These are phyloP conservation scores for Polietes domitor DNA, from an alignment of 2,888 invertebrate species.

Conservation along the genomic window DNA sequence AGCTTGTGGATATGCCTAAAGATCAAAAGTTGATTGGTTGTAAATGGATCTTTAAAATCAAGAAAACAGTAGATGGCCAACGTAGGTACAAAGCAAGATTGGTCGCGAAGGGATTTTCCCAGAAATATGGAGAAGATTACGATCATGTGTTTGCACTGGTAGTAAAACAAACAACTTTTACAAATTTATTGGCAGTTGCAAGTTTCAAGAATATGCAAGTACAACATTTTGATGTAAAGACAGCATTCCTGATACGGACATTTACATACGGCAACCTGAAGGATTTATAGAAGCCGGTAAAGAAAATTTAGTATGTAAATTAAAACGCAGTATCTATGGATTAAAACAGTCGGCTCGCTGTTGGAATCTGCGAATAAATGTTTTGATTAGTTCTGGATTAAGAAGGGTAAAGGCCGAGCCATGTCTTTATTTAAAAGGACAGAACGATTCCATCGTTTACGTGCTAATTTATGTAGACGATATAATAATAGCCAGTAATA, in stretches of 20 bases:
- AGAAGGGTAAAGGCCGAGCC: conserved; percentile 43
- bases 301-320: no score
- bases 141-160: conserved; percentile 38
- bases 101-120: conserved; percentile 52
- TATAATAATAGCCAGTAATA: no score
- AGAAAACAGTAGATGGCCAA: conserved; percentile 26
- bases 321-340: no score
- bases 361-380: no score
- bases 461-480: conserved; percentile 51
- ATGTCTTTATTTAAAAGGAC: conserved; percentile 30
- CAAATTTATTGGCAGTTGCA: conserved; percentile 44
- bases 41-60: conserved; percentile 53
- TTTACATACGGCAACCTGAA: no score
- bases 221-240: conserved; percentile 39
- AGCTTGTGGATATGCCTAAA: conserved; percentile 28
- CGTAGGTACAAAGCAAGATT: conserved; percentile 31
- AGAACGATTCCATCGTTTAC: conserved; percentile 13
- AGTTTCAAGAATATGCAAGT: conserved; percentile 32
- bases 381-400: conserved; percentile 46
- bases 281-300: no score
- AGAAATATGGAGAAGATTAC: no score
- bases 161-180: conserved; percentile 27
- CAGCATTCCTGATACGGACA: conserved; percentile 47
- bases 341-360: no score
- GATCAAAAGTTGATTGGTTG: conserved; percentile 33